Base-by-base conservation (phyloP, 2,888 invertebrate species). In the Heterodera filipjevi region DNA sequence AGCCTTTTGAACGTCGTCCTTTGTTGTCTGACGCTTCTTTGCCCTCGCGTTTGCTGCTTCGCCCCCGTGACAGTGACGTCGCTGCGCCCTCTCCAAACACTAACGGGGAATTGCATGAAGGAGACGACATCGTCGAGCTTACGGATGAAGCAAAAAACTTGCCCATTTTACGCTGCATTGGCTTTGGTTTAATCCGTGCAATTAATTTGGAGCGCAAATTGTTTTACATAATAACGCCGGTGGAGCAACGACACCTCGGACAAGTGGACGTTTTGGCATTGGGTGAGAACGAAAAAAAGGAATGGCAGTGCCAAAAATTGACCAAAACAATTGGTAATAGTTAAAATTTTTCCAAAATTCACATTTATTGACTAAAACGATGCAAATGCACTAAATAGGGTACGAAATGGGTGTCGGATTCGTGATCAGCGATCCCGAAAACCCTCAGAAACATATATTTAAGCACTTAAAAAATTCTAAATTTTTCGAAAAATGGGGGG, bases 191-290 rank as follows among this genome's bases (percentile, higher is more conserved):
- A 33, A 72, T 82, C 44, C 77, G 82, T 14, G 83, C 82, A 8
- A 78, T 82, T 39, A 77, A 77, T 32, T 32, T 64, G 53, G 81
- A 82, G 33, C 68, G 59, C 44, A 66, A 76, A 35, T 19, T 74
- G 14, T 84, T 84, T 77, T 83, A 81, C 76, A 53, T 82, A 19
- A 71, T 82, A 3, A 83, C 82, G 6, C 82, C 82, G 14, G 75
- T 84, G 30, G 77, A 83, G 19, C 22, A 72, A 27, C 71, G 77
- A 33, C 27, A 70, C 12, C 66, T 79, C 39, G 46, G 59, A 27
- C 46, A 68, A 59, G 77, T 79, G 22, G 66, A 83, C 35, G 77
- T 82, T 19, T 75, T 82, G 30, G 80, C 80, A 16, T 66, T 81
- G 35, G 80, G 80, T 73, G 12, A 27, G 59, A 59, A 59, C 16